A percentile compares a stretch with the other conserved stretches of the same genome.
phyloP scores from a whole-genome alignment of 2,113 vertebrate genomes.

The Saccopteryx bilineata region DNA sequence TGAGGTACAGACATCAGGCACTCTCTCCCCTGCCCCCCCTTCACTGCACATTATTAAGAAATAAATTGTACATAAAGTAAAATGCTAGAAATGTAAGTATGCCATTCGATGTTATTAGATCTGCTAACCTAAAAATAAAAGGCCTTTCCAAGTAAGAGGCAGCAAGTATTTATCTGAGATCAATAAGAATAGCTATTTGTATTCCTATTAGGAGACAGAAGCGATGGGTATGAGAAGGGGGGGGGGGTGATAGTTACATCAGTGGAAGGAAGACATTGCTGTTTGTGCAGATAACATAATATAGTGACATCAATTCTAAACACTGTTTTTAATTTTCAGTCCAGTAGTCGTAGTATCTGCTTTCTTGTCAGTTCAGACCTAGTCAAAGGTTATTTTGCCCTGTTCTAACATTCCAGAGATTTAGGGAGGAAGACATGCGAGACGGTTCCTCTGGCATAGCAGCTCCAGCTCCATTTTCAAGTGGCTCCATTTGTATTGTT shows the following conservation, averaged over 20 bases:
- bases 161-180: background rate
- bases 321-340: background rate
- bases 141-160: background rate
- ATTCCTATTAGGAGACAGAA: background rate
- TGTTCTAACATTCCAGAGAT: background rate
- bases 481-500: background rate
- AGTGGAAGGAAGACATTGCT: background rate
- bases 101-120: no score
- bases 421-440: background rate
- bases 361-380: background rate
- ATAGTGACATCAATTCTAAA: background rate
- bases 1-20: background rate
- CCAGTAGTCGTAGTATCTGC: no score
- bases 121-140: background rate
- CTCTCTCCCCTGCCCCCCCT: no score
- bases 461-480: background rate
- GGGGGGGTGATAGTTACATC: background rate
- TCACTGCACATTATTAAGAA: rapidly evolving
- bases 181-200: background rate
- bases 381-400: background rate
- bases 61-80: background rate
- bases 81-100: background rate
- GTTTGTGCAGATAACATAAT: background rate
- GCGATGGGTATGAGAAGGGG: background rate
- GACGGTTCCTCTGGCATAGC: background rate